These are phyloP conservation scores for Paralinhomoeus sp. DNA, from an alignment of 2,888 invertebrate genomes.

Conservation along the genomic window DNA sequence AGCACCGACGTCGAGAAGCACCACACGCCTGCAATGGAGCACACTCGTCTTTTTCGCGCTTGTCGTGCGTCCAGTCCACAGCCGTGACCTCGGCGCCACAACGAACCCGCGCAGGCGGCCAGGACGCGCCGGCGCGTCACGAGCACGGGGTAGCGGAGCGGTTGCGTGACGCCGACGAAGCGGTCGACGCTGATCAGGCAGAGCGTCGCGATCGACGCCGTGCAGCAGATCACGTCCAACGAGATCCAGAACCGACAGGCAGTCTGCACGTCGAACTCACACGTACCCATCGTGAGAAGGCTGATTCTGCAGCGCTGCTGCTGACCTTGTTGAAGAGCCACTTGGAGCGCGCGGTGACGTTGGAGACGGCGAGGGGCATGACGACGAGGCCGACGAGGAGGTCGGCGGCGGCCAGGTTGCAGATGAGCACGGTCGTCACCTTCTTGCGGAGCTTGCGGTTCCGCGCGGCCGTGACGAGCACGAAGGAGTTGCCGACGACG, in stretches of 20 bases:
- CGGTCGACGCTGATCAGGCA: slow-evolving; percentile 5
- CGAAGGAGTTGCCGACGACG: not conserved
- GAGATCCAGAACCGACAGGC: slow-evolving; percentile 5
- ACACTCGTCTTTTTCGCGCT: not conserved
- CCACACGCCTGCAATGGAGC: slow-evolving; percentile 2
- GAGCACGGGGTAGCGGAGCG: slow-evolving; percentile 3
- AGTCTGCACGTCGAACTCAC: too few relatives aligned
- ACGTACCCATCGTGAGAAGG: too few relatives aligned
- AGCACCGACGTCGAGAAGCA: slow-evolving; percentile 1
- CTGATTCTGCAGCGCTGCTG: too few relatives aligned
- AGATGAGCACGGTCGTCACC: not conserved
- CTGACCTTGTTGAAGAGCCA: slow-evolving; percentile 1
- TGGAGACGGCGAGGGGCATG: slow-evolving; percentile 2
- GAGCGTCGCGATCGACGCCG: slow-evolving; percentile 5
- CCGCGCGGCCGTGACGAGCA: not conserved
- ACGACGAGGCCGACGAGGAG: not conserved
- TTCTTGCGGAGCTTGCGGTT: not conserved
- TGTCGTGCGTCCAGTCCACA: too few relatives aligned
- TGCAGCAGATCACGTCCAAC: slow-evolving; percentile 5
- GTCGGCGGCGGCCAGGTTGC: not conserved
- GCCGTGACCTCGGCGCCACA: too few relatives aligned
- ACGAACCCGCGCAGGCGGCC: not conserved
- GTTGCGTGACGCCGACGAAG: slow-evolving; percentile 5
- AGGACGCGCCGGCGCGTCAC: slow-evolving; percentile 4
- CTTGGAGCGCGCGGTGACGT: not conserved